Evolutionary conservation across 2,888 invertebrate species (phyloP), one percentile per base, ranked within the genome.

Genomic region (Phragmatobia fuliginosa): DNA sequence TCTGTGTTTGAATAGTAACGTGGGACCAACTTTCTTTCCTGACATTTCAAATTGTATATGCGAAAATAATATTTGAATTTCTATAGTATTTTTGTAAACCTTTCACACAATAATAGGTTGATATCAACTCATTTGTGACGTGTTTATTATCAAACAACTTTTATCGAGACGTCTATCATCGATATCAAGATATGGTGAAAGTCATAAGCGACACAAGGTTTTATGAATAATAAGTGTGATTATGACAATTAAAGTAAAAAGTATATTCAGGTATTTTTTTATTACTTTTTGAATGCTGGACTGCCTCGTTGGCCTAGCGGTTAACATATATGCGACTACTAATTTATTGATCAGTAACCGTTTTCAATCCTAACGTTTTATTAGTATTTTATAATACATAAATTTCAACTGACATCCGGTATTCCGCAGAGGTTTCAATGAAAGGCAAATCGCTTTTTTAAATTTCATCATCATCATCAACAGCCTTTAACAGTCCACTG

Each of bases 91-190:
- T 62, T 10, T 58, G 36, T 59, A 31, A 60, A 36, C 63, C n/a
- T 59, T 64, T 28, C 10, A 45, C 59, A 28, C 33, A 49, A 62
- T 78, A 75, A 71, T 66, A 71, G 70, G 73, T 74, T 78, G 82
- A 84, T 85, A 79, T 83, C 81, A 84, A 80, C 82, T 80, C 80
- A 79, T 77, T 65, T 75, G 83, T 87, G 85, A 85, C 84, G 87
- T 86, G 87, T 90, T 85, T 88, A 89, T 90, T 89, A 86, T 90
- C 45, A 49, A 88, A 89, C 88, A 86, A 83, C 79, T 78, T 88
- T 89, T 92, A 92, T 92, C 92, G 79, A 52, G 78, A 78, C 75
- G 84, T 83, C 84, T 88, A 87, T 91, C 88, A 84, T 79, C 78
- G 74, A 79, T 83, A 83, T 83, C 72, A 72, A 74, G 70, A 31